Conservation (phyloP, 1,140 invertebrate genomes). For the Liolophura sinensis region DNA sequence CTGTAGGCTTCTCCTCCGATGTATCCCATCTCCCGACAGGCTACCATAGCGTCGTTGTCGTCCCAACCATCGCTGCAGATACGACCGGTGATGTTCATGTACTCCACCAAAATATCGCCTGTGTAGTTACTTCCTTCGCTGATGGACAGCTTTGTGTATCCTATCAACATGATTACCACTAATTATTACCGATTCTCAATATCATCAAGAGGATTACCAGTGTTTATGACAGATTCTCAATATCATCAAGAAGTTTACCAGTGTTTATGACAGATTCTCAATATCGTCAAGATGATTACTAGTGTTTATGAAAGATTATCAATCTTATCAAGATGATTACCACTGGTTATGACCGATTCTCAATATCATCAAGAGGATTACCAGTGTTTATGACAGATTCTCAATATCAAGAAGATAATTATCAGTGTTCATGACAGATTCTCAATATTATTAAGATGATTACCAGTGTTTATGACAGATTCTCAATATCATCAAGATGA, state of each 20-base stretch:
- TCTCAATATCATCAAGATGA: too few species aligned
- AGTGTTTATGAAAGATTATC: too few species aligned
- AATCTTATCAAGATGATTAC: too few species aligned
- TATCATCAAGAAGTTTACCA: background rate
- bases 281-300: too few species aligned
- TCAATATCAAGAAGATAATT: background rate
- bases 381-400: background rate
- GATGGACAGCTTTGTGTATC: constrained; percentile 8
- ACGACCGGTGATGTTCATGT: constrained; percentile 28
- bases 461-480: too few species aligned
- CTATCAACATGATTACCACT: constrained; percentile 5
- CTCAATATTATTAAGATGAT: background rate
- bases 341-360: background rate
- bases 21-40: constrained; percentile 34
- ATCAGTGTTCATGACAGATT: background rate
- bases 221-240: too few species aligned
- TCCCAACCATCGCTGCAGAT: constrained; percentile 35
- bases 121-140: constrained; percentile 16
- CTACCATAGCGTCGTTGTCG: constrained; percentile 32
- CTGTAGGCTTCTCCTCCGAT: constrained; percentile 30
- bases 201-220: background rate
- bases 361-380: background rate
- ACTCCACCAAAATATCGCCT: constrained; percentile 30
- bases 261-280: background rate
- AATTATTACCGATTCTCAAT: background rate